A percentile compares a stretch with the other conserved stretches of the same genome.
Evolutionary conservation across 2,113 vertebrate genomes (phyloP).

Genomic region (Hucho hucho): DNA sequence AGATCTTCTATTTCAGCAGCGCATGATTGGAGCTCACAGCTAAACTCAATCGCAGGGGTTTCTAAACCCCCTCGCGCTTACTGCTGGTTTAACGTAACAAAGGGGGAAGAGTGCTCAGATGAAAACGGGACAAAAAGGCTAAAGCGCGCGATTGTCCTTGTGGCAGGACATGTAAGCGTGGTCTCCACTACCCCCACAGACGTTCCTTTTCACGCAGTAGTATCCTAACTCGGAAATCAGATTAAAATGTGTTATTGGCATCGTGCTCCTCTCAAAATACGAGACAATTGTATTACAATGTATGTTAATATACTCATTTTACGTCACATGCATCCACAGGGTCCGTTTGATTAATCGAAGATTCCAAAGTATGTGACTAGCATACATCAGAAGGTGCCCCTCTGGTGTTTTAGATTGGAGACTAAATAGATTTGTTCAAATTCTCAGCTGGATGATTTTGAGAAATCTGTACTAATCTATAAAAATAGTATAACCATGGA

Average conservation of each 20-base stretch:
- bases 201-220: conserved; percentile 1
- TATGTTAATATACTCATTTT: conserved; percentile 25
- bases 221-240: conserved; percentile 5
- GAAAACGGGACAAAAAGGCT: conserved; percentile 47
- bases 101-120: conserved; percentile 31
- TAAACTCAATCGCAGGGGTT: conserved; percentile 29
- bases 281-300: conserved; percentile 12
- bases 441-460: conserved; percentile 16
- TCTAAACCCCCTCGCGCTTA: conserved; percentile 33
- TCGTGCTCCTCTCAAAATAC: conserved; percentile 6
- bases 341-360: conserved; percentile 26
- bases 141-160: conserved; percentile 48
- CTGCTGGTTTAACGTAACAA: conserved; percentile 53
- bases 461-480: conserved; percentile 21
- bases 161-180: conserved; percentile 37
- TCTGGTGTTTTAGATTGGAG: conserved; percentile 14
- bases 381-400: conserved; percentile 14
- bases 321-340: conserved; percentile 23
- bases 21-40: conserved; percentile 35
- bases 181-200: conserved; percentile 17
- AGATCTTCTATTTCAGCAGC: conserved; percentile 38
- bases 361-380: neutral
- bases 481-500: conserved; percentile 6
- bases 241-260: conserved; percentile 24
- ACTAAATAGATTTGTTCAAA: conserved; percentile 19